These are phyloP conservation scores for Callaeas wilsoni DNA, from an alignment of 2,113 vertebrate genomes.

Conservation along the genomic window DNA sequence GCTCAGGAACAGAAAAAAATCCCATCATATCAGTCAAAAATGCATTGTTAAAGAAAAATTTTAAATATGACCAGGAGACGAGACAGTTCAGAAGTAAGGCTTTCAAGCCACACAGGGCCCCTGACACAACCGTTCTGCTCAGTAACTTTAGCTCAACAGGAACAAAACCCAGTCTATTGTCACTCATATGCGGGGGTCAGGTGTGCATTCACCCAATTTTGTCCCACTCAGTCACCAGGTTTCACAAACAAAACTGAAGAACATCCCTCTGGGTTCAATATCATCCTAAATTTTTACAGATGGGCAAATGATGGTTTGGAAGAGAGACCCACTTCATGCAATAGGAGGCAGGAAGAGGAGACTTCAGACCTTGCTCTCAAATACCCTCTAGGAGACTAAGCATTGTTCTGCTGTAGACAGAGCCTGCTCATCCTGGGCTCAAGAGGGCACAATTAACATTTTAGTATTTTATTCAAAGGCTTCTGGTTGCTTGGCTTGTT, in stretches of 20 bases:
- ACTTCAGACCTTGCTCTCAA: not conserved
- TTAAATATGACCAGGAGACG: not conserved
- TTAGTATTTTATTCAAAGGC: not conserved
- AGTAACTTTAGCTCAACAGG: not conserved
- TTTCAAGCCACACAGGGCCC: not conserved
- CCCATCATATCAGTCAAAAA: not conserved
- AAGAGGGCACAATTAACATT: not conserved
- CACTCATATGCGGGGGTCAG: not conserved
- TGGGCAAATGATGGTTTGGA: not conserved
- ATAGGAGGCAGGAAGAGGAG: not conserved
- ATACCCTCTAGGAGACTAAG: fast-evolving
- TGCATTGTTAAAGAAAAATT: not conserved
- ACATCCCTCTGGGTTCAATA: not conserved
- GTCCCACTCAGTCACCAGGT: not conserved
- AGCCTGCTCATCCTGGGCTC: not conserved
- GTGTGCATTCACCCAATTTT: not conserved
- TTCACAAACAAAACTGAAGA: not conserved
- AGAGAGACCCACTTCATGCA: not conserved
- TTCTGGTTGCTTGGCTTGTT: not conserved
- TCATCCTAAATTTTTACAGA: not conserved
- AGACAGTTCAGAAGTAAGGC: not conserved
- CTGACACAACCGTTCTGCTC: not conserved
- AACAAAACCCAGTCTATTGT: not conserved
- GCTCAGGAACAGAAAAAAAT: not conserved
- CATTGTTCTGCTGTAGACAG: not conserved